Conservation (phyloP, 2,797 vertebrate genomes). For the Dendrocincla fuliginosa region DNA sequence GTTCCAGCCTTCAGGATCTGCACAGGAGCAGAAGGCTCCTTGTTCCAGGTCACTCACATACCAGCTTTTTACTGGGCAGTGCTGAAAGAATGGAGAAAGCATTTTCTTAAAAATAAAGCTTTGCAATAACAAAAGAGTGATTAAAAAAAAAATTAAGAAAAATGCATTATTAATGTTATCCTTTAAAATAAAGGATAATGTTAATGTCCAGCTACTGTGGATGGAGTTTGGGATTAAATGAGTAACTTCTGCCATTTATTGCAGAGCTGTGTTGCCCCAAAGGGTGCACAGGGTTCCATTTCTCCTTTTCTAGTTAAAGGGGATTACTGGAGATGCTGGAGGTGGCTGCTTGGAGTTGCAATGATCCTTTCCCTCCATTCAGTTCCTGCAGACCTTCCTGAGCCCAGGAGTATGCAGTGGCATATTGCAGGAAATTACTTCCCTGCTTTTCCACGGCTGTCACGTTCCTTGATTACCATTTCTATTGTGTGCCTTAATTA, state of each 20-base stretch:
- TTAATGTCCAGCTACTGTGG: neutral
- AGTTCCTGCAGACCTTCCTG: neutral
- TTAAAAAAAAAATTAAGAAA: neutral
- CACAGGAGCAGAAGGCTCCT: neutral
- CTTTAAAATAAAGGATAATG: neutral
- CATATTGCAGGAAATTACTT: neutral
- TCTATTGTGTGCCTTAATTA: slow-evolving; percentile 12
- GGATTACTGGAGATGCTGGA: neutral
- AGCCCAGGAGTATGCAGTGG: neutral
- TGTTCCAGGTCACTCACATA: neutral
- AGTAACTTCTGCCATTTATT: neutral
- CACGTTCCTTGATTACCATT: neutral
- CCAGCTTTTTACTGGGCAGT: neutral
- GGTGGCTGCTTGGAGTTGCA: neutral
- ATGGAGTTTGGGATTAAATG: neutral
- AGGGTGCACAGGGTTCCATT: neutral
- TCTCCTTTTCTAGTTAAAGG: neutral
- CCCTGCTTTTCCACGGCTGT: neutral
- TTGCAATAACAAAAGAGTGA: neutral
- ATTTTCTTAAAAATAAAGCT: neutral
- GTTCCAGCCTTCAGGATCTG: neutral
- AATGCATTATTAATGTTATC: neutral
- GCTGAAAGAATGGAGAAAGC: neutral
- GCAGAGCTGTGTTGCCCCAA: neutral
- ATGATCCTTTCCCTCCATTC: neutral